Evolutionary conservation across 2,797 vertebrate genomes (phyloP), one percentile per base, ranked within the genome.

Genomic region (Coendou prehensilis): DNA sequence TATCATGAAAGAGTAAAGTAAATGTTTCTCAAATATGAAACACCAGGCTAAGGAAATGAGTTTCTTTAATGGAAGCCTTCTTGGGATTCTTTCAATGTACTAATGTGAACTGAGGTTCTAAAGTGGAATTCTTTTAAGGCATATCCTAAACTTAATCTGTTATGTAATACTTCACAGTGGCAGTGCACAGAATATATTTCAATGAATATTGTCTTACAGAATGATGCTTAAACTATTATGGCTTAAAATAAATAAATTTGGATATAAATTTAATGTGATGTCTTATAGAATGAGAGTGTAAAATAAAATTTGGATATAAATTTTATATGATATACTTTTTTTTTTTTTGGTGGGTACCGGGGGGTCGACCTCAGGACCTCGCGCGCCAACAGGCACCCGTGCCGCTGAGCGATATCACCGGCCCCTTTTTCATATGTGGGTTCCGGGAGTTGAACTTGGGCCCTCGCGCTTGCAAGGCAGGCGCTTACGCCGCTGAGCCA

Each of bases 181-280:
- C 6, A 1, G 8, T 20, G 78, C 14, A 45, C 26, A 45, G 33
- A 87, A 83, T 83, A 59, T 75, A 71, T 87, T 79, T 88, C n/a
- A 88, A 69, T 18, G 82, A 96, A 75, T 33, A 87, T 33, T 20
- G 9, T 52, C 20, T 61, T 82, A 15, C 33, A 91, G 23, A 94
- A 64, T 63, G 47, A 84, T 28, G 13, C 45, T 96, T 41, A 91
- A 86, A 6, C 57, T 30, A 73, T 9, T 13, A 93, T 1, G 28
- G 37, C 57, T 52, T 89, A 89, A 91, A 92, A 84, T 17, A 83
- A 71, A 83, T 33, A 79, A 84, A 83, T 15, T 41, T 88, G 45
- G 30, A 33, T 91, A 59, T 37, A 78, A 63, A 88, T 37, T 78
- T 83, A 90, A 26, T 63, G 50, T 30, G 15, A 67, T 23, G 14